Conservation (phyloP, 2,113 vertebrate species). For the Lucifuga dentata region DNA sequence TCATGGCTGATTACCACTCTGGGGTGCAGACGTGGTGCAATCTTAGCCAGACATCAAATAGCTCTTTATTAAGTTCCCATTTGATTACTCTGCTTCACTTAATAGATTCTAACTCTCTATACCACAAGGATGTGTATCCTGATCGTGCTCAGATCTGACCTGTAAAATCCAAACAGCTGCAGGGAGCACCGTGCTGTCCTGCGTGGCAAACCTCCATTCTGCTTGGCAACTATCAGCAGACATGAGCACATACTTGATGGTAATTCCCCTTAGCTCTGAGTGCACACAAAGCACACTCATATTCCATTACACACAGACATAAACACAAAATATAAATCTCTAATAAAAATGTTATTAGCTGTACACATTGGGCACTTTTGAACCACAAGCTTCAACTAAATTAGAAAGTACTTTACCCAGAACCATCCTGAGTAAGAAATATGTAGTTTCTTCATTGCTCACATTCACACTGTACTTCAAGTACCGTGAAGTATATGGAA, state of each 20-base stretch:
- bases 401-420: too few species aligned
- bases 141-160: slow-evolving; percentile 42
- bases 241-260: slow-evolving; percentile 59
- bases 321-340: not conserved
- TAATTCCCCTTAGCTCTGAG: slow-evolving; percentile 38
- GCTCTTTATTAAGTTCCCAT: slow-evolving; percentile 64
- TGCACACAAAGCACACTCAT: slow-evolving; percentile 16
- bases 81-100: slow-evolving; percentile 55
- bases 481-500: too few species aligned
- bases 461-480: too few species aligned
- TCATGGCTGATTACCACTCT: slow-evolving; percentile 60
- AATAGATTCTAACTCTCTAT: slow-evolving; percentile 29
- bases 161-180: slow-evolving; percentile 35
- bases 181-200: slow-evolving; percentile 20
- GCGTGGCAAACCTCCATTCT: slow-evolving; percentile 32
- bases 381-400: too few species aligned
- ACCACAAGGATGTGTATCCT: slow-evolving; percentile 12
- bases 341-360: too few species aligned
- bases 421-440: too few species aligned
- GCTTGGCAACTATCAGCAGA: slow-evolving; percentile 56
- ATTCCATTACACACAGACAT: not conserved
- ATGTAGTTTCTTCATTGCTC: too few species aligned
- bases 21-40: slow-evolving; percentile 52
- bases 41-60: slow-evolving; percentile 65
- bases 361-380: too few species aligned